Conservation (phyloP, 2,797 vertebrate genomes). For the Macrochelys suwanniensis region DNA sequence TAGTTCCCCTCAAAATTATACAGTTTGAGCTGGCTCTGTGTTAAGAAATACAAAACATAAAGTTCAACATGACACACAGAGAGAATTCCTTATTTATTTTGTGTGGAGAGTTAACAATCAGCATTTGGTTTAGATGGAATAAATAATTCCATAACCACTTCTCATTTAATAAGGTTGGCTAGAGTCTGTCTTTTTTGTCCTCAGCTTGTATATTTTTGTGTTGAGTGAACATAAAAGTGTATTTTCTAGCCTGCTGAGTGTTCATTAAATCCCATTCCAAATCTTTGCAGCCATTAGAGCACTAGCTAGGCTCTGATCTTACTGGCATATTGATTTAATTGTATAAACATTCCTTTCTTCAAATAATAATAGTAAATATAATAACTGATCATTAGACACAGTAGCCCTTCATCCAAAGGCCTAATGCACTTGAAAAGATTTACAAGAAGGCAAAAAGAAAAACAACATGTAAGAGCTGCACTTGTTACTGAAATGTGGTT, state of each 20-base stretch:
- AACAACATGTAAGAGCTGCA: accelerated
- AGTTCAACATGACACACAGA: neutral
- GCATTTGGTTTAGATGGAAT: conserved; percentile 59
- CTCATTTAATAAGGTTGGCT: conserved; percentile 67
- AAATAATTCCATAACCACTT: conserved; percentile 72
- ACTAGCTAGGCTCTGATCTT: conserved; percentile 65
- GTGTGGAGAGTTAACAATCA: conserved; percentile 46
- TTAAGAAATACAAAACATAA: neutral
- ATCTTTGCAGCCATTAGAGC: conserved; percentile 68
- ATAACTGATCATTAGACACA: conserved; percentile 52
- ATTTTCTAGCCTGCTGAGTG: conserved; percentile 70
- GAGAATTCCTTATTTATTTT: conserved; percentile 47
- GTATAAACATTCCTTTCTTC: conserved; percentile 64
- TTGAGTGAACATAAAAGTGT: conserved; percentile 71
- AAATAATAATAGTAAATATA: conserved; percentile 53
- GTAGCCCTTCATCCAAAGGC: conserved; percentile 26
- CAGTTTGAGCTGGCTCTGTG: neutral
- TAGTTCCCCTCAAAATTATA: neutral
- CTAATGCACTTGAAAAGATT: conserved; percentile 7
- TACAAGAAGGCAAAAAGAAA: neutral
- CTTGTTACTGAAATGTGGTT: neutral
- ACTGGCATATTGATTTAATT: conserved; percentile 68
- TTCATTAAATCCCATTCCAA: conserved; percentile 78
- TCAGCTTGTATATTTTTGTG: conserved; percentile 68
- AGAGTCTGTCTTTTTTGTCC: conserved; percentile 51